Base-by-base conservation (phyloP, 2,113 vertebrate species). In the Platichthys stellatus region DNA sequence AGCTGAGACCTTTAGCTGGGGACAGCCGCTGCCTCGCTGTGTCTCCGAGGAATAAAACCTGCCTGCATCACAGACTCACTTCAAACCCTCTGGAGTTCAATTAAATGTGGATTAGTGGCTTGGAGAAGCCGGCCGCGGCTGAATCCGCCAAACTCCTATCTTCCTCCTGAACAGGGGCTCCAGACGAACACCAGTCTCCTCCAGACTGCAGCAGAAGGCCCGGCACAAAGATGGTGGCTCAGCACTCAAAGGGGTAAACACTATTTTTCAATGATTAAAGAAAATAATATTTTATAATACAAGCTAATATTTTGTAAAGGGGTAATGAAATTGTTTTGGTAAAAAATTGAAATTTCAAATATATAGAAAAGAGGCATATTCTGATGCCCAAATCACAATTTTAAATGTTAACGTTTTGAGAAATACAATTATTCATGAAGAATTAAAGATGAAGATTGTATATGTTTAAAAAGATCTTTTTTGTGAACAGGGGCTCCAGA, bases 71-170 rank as follows among this genome's bases (percentile, higher is more conserved):
- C 90, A 88, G 95, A 92, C 92, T 94, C 95, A 96, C 97, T 98
- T 98, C 96, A 97, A 97, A 98, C 97, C 96, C 97, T 98, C 97
- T 94, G 92, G 97, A 97, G 97, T 97, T 99, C 96, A 99, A 99
- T 99, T 98, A 99, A 98, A 97, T 96, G 94, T 94, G 97, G 98
- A 99, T 99, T 98, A 98, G 94, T 79, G 85, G 87, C 75, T 76
- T 73, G 71, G 83, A 88, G 85, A 76, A 83, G 81, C 84, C 80
- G 77, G 63, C 92, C 78, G 93, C 89, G 92, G 90, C 92, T 91
- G 89, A 80, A 93, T 92, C 93, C 93, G 83, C 56, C 88, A 72
- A 90, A 84, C 93, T 92, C 86, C 92, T 84, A 87, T 91, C 92
- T 90, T 93, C 90, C 90, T 92, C 90, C 89, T 93, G 93, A 96